Evolutionary conservation across 1,140 invertebrate species (phyloP).

Genomic region (Steinernema khuongi): DNA sequence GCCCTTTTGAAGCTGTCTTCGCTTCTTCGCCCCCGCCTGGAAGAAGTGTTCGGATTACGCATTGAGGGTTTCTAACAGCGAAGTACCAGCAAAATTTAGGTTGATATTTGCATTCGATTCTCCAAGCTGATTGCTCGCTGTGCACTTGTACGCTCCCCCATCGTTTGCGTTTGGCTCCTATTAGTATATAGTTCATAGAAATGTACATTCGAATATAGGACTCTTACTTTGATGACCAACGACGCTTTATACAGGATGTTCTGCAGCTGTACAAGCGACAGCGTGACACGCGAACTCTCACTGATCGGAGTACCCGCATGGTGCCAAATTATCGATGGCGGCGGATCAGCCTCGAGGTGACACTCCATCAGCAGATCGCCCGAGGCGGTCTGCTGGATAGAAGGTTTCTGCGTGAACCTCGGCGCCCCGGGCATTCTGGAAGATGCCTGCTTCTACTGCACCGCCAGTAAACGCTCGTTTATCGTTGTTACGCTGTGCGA

Average conservation of each 20-base stretch:
- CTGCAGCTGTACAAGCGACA: constrained; percentile 64
- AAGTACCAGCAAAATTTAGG: constrained; percentile 94
- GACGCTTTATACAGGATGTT: constrained; percentile 59
- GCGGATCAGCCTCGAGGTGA: constrained; percentile 60
- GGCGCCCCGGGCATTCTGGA: constrained; percentile 69
- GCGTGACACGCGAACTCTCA: constrained; percentile 71
- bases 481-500: neutral
- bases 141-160: constrained; percentile 95
- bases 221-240: constrained; percentile 54
- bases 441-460: neutral
- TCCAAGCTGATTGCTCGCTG: constrained; percentile 92
- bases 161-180: constrained; percentile 84
- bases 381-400: constrained; percentile 86
- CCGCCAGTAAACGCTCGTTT: neutral
- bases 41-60: constrained; percentile 52
- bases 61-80: constrained; percentile 17
- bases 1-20: constrained; percentile 71
- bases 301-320: constrained; percentile 76
- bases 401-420: constrained; percentile 91
- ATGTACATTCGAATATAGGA: constrained; percentile 22
- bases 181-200: constrained; percentile 23
- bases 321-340: constrained; percentile 52
- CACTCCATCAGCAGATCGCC: constrained; percentile 94
- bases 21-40: constrained; percentile 73
- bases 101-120: constrained; percentile 99